Conservation (phyloP, 2,888 invertebrate genomes). For the Aphodius sticticus region DNA sequence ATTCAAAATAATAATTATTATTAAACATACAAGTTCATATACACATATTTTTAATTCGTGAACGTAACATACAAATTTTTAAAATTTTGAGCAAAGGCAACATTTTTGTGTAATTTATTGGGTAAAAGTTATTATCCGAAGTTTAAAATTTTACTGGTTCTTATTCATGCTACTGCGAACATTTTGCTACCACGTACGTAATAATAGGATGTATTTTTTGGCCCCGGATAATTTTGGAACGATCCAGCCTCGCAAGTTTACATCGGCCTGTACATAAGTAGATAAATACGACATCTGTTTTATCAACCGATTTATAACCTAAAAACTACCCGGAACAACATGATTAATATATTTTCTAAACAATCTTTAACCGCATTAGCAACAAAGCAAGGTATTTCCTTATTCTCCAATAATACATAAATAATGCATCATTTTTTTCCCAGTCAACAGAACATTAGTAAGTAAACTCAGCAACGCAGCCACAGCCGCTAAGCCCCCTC, state of each 20-base stretch:
- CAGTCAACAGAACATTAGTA: slow-evolving; percentile 21
- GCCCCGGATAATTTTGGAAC: not conserved
- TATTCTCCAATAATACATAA: slow-evolving; percentile 5
- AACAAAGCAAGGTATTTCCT: slow-evolving; percentile 22
- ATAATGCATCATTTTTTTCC: not conserved
- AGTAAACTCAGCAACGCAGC: slow-evolving; percentile 4
- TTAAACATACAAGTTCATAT: no score
- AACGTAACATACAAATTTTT: no score
- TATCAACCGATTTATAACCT: slow-evolving; percentile 23
- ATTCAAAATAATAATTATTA: no score
- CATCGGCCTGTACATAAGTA: not conserved
- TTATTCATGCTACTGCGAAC: no score
- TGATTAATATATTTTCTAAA: slow-evolving; percentile 28
- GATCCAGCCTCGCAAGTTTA: not conserved
- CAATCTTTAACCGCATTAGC: slow-evolving; percentile 24
- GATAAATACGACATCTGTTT: not conserved
- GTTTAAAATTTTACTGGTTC: no score
- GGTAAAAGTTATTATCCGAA: no score
- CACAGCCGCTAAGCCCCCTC: slow-evolving; percentile 11
- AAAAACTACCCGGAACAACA: slow-evolving; percentile 16
- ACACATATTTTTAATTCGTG: no score
- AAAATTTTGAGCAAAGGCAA: no score
- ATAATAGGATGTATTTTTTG: not conserved
- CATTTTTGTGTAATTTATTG: no score
- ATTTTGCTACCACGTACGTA: no score